Evolutionary conservation across 2,113 vertebrate species (phyloP).

Genomic region (Megaleporinus macrocephalus): DNA sequence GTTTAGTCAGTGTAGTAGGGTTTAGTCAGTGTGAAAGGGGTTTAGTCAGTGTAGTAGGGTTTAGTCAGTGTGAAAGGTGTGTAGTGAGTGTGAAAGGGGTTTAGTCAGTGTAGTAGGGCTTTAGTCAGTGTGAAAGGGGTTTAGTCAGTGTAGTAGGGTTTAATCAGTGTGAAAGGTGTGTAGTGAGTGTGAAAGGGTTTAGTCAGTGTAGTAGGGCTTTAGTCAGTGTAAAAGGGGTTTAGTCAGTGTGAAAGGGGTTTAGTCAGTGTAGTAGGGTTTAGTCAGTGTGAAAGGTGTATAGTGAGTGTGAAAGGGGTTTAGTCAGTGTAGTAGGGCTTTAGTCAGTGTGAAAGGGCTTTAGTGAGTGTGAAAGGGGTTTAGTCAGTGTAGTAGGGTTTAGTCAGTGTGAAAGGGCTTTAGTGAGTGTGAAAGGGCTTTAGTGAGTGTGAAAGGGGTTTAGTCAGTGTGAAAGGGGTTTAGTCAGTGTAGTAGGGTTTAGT

Average conservation of each 20-base stretch:
- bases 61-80: not conserved
- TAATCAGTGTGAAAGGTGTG: not conserved
- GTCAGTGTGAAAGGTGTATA: too few relatives aligned
- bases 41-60: not conserved
- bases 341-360: not conserved
- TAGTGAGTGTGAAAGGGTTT: too few relatives aligned
- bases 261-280: not conserved
- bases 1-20: not conserved
- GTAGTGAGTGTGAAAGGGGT: not conserved
- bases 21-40: not conserved
- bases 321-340: too few relatives aligned
- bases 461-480: not conserved
- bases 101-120: not conserved
- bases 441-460: not conserved
- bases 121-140: not conserved
- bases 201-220: not conserved
- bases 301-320: too few relatives aligned
- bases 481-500: not conserved
- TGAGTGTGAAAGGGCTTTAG: not conserved
- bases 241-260: too few relatives aligned
- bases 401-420: not conserved
- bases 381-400: not conserved
- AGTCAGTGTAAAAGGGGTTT: not conserved
- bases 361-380: not conserved
- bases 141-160: not conserved